phyloP scores from a whole-genome alignment of 2,888 invertebrate genomes.

The Vandiemenella viatica region DNA sequence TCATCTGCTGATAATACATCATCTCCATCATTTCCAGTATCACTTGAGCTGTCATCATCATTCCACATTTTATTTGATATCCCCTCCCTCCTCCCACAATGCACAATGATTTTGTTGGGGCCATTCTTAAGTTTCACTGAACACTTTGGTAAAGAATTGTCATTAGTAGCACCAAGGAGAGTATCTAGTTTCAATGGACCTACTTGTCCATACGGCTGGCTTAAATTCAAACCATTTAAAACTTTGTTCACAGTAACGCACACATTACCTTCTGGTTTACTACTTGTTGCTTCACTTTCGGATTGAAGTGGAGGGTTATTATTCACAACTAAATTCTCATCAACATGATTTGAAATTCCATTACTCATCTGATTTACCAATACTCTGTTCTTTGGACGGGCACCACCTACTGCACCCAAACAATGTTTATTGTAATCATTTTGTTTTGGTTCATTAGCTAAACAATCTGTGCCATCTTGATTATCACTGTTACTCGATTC shows the following conservation, averaged over 20 bases:
- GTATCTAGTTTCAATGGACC: no score
- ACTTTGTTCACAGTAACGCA: neutral
- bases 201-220: no score
- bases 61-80: conserved; percentile 1
- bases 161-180: conserved; percentile 4
- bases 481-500: conserved; percentile 8
- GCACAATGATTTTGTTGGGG: neutral
- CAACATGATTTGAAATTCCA: conserved; percentile 7
- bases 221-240: conserved; percentile 10
- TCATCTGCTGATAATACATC: conserved; percentile 54
- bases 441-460: conserved; percentile 8
- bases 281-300: neutral
- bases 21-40: conserved; percentile 41
- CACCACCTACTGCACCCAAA: conserved; percentile 13
- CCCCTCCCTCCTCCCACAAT: neutral
- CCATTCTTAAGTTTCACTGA: conserved; percentile 1
- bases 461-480: conserved; percentile 1
- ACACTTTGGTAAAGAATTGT: no score
- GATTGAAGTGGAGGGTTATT: conserved; percentile 9
- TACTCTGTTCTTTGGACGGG: conserved; percentile 15
- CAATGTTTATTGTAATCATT: conserved; percentile 14
- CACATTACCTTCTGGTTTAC: neutral
- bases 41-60: conserved; percentile 33
- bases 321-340: conserved; percentile 15
- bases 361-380: conserved; percentile 15